Conservation (phyloP, 2,113 vertebrate genomes). For the Engraulis encrasicolus region DNA sequence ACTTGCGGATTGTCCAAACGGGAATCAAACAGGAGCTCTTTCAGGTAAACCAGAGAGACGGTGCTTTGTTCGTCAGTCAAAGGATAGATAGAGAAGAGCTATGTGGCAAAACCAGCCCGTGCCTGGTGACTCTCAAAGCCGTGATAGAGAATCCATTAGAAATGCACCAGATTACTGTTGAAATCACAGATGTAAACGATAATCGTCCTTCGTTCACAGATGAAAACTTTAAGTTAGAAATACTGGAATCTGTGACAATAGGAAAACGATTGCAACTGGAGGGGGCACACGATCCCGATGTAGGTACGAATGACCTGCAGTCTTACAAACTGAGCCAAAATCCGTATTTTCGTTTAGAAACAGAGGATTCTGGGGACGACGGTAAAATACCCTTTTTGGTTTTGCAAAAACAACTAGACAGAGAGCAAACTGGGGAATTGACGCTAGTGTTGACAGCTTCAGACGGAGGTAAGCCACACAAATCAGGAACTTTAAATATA, state of each 20-base stretch:
- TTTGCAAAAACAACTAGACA: slow-evolving; percentile 69
- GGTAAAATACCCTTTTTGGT: slow-evolving; percentile 72
- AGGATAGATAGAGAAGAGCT: slow-evolving; percentile 75
- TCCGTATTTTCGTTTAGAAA: slow-evolving; percentile 72
- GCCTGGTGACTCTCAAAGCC: slow-evolving; percentile 67
- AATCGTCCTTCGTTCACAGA: slow-evolving; percentile 69
- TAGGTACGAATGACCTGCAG: slow-evolving; percentile 69
- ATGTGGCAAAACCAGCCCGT: slow-evolving; percentile 63
- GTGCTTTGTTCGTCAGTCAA: slow-evolving; percentile 66
- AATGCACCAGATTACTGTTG: slow-evolving; percentile 70
- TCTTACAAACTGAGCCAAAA: slow-evolving; percentile 69
- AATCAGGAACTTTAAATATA: slow-evolving; percentile 66
- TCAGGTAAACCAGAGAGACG: slow-evolving; percentile 67
- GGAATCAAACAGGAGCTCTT: slow-evolving; percentile 74
- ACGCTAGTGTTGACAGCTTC: slow-evolving; percentile 65
- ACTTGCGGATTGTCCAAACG: slow-evolving; percentile 68
- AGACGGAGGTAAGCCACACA: slow-evolving; percentile 73
- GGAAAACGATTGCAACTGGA: slow-evolving; percentile 73
- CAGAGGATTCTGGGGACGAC: slow-evolving; percentile 70
- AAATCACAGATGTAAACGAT: slow-evolving; percentile 74
- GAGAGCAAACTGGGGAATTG: slow-evolving; percentile 64
- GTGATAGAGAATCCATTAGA: slow-evolving; percentile 74
- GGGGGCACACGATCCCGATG: slow-evolving; percentile 71
- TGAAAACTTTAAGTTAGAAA: slow-evolving; percentile 59
- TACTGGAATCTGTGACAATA: slow-evolving; percentile 63